Evolutionary conservation across 2,113 vertebrate species (phyloP).

Genomic region (Pelobates fuscus): DNA sequence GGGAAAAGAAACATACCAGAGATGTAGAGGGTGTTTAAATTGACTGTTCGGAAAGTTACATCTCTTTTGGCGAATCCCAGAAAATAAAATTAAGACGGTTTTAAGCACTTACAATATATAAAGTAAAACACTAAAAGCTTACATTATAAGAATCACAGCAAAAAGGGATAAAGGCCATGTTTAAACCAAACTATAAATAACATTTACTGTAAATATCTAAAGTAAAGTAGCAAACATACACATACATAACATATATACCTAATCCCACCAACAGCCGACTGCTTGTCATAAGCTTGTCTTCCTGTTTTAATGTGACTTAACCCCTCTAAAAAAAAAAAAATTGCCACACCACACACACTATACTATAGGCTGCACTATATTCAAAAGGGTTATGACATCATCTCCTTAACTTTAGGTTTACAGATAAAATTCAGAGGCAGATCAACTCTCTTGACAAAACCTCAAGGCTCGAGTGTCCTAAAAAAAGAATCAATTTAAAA

Average conservation of each 20-base stretch:
- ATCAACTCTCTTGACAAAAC: background rate
- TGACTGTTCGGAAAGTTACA: background rate
- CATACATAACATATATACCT: constrained; percentile 7
- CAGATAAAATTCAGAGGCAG: background rate
- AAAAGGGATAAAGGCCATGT: background rate
- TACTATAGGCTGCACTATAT: constrained; percentile 28
- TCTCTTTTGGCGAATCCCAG: background rate
- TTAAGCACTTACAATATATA: background rate
- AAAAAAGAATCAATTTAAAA: background rate
- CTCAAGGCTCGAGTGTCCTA: background rate
- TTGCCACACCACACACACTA: background rate
- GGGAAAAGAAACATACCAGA: background rate
- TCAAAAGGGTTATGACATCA: constrained; percentile 37
- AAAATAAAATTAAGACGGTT: background rate
- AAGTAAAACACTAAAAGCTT: background rate
- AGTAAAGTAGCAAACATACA: background rate
- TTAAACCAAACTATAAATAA: background rate
- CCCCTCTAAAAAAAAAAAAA: constrained; percentile 21
- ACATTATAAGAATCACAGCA: background rate
- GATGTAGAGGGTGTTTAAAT: background rate
- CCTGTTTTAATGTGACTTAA: constrained; percentile 45
- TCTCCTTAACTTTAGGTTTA: background rate
- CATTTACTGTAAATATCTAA: background rate
- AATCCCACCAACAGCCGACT: constrained; percentile 20
- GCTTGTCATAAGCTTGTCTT: constrained; percentile 29